phyloP scores from a whole-genome alignment of 2,888 invertebrate species.

The Galerucella nymphaeae region DNA sequence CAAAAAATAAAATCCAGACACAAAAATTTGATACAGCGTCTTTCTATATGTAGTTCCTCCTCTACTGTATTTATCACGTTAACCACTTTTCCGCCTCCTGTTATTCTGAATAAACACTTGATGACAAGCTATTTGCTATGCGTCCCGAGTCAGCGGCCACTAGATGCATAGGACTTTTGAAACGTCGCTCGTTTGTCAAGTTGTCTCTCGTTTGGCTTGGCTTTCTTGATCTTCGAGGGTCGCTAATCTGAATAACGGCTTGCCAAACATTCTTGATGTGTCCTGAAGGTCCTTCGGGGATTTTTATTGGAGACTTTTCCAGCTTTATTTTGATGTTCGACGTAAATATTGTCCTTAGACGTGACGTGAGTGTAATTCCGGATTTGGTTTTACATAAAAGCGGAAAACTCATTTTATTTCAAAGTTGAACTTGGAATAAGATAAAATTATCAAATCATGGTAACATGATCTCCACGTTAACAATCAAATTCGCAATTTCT shows the following conservation, averaged over 20 bases:
- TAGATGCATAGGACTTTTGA: constrained; percentile 45
- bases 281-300: constrained; percentile 42
- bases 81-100: constrained; percentile 23
- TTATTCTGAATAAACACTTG: constrained; percentile 46
- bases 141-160: constrained; percentile 48
- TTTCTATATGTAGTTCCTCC: neutral
- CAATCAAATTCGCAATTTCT: constrained; percentile 24
- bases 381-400: constrained; percentile 24
- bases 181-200: constrained; percentile 53
- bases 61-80: neutral
- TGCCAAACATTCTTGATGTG: constrained; percentile 44
- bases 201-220: constrained; percentile 34
- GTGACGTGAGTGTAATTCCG: constrained; percentile 39
- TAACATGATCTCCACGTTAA: constrained; percentile 17
- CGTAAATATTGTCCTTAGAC: constrained; percentile 42
- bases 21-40: neutral
- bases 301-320: constrained; percentile 45
- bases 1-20: neutral
- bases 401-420: neutral
- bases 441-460: constrained; percentile 20
- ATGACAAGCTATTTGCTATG: constrained; percentile 52
- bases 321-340: constrained; percentile 42
- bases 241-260: constrained; percentile 47
- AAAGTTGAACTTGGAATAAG: neutral
- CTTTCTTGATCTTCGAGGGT: constrained; percentile 46